Base-by-base conservation (phyloP, 2,888 invertebrate species). In the Hololepta plana region DNA sequence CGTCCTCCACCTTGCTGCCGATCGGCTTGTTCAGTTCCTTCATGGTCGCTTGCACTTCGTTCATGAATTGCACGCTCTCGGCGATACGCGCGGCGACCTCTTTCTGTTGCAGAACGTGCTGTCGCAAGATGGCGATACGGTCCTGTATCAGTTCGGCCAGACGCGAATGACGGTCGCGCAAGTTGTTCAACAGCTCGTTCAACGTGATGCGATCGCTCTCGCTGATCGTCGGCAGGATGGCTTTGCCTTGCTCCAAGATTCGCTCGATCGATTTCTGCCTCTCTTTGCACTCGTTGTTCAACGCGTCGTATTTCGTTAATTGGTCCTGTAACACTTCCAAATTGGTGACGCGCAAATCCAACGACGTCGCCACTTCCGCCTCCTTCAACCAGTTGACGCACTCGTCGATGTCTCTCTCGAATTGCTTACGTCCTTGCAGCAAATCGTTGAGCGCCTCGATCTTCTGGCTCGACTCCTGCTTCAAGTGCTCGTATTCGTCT, bases 381-480 rank as follows among this genome's bases (percentile, higher is more conserved):
- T 91, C 82, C 38, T 82, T 79, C 19, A 90, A 59, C 91, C 91
- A 93, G 40, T 79, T 72, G 35, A 79, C 72, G 45, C 84, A 75
- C 41, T 74, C 73, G 30, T 79, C 75, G 24, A 82, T 63, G 32
- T 81, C 76, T 21, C 64, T 65, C 53, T 93, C 91, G 40, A 87
- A 84, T 23, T 75, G 67, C 42, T 71, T 77, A 32, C 90, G 67
- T 8, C 75, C 73, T 48, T 76, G 72, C 7, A 84, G 55, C 7
- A 82, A 59, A 53, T 79, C 77, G 19, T 64, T 66, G 13, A 88
- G 53, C 1, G 71, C 67, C 31, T 70, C 64, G 33, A 76, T 64
- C 41, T 79, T 79, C 28, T 75, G 72, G 27, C 67, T 65, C 14
- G 76, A 69, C 43, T 80, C 74, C 29, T 70, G 68, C 51, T 74